Base-by-base conservation (phyloP, 2,888 invertebrate species). In the Caenorhabditis afra region DNA sequence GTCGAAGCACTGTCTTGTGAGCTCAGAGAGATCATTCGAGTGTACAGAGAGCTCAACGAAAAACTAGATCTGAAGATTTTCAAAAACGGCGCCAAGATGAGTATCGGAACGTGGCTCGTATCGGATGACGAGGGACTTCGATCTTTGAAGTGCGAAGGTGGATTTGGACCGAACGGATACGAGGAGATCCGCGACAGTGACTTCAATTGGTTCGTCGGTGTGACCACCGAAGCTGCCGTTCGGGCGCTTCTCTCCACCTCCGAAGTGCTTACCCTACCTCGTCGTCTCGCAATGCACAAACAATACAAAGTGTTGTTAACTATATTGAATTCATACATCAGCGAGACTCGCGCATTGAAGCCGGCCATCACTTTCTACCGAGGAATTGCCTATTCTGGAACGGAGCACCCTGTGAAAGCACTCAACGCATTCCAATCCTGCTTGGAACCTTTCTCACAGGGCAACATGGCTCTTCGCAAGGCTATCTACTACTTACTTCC, bases 321-420 rank as follows among this genome's bases (percentile, higher is more conserved):
- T 0, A 67, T 79, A 41, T 62, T 79, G 2, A 67, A 73, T 18
- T 73, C 65, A 8, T 79, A 79, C 41, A 79, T 79, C 35, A 66
- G 66, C 44, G 79, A 79, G 20, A 79, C 79, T 2, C 55, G 73
- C 3, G 57, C 44, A 2, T 37, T 80, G n/a, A 75, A 76, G 37
- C 80, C 80, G 2, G 80, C 45, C 1, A 71, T 80, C 55, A 71
- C 65, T 2, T 87, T 87, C 73, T 87, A 85, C 65, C 71, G 79
- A n/a, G 88, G 83, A 58, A 81, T 87, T 22, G 83, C 87, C 2
- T 81, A 79, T 44, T 85, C 81, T 47, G 87, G 87, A 44, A 79
- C 81, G 0, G 81, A 81, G 50, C 81, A 86, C 22, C 84, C 86
- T 1, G 76, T 81, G 10, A 79, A 78, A 47, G 87, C 82, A 1